A percentile compares a stretch with the other conserved stretches of the same genome.
phyloP scores from a whole-genome alignment of 2,113 vertebrate species.

The Hypomesus transpacificus region DNA sequence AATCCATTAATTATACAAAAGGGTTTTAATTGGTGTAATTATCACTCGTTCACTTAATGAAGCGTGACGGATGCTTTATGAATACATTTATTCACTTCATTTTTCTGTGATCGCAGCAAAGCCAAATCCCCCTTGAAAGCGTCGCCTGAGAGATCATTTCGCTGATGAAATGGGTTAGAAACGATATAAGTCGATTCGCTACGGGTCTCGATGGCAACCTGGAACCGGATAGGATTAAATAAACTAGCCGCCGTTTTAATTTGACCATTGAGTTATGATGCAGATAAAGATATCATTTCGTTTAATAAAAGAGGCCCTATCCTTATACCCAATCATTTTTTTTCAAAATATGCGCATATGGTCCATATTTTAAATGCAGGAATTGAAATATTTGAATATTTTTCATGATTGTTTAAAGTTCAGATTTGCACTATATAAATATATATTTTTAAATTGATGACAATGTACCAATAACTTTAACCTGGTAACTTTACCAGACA shows the following conservation, averaged over 20 bases:
- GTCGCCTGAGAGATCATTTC: conserved; percentile 49
- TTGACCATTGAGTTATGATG: too few species aligned
- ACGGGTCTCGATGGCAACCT: conserved; percentile 37
- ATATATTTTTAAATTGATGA: conserved; percentile 15
- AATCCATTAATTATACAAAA: conserved; percentile 97
- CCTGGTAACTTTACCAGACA: too few species aligned
- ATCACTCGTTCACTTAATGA: conserved; percentile 87
- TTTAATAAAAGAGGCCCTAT: too few species aligned
- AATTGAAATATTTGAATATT: neutral
- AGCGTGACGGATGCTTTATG: conserved; percentile 82
- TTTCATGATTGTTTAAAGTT: neutral
- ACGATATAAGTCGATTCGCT: conserved; percentile 51
- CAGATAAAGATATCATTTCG: too few species aligned
- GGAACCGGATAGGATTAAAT: conserved; percentile 34
- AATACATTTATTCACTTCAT: conserved; percentile 77
- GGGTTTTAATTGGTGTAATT: conserved; percentile 97
- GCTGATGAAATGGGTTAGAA: conserved; percentile 53
- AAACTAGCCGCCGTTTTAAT: conserved; percentile 18
- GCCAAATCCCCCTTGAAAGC: conserved; percentile 66
- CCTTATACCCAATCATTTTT: too few species aligned
- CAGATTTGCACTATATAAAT: too few species aligned
- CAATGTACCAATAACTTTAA: too few species aligned
- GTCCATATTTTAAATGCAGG: neutral
- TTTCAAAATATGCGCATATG: too few species aligned
- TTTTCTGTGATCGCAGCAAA: conserved; percentile 68